Evolutionary conservation across 2,113 vertebrate species (phyloP).

Genomic region (Tenrec ecaudatus): DNA sequence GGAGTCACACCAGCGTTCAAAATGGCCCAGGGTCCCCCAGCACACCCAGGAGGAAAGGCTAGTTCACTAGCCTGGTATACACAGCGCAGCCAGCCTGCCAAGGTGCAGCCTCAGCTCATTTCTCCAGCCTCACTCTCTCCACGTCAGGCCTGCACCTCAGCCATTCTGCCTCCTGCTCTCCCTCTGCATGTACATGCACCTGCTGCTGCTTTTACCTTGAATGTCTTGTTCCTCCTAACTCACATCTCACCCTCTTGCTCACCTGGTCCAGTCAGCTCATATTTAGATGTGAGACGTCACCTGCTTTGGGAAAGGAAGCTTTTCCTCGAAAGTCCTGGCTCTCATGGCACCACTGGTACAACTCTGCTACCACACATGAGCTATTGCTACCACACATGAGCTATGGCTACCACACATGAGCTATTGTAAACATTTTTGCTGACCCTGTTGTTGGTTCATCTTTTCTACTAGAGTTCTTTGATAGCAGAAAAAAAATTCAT

Average conservation of each 20-base stretch:
- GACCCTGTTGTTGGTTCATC: background rate
- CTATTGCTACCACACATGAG: too few species aligned
- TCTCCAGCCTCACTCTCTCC: background rate
- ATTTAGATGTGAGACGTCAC: background rate
- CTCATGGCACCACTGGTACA: background rate
- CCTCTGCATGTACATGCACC: background rate
- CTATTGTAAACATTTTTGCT: background rate
- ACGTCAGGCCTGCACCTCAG: background rate
- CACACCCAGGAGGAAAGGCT: background rate
- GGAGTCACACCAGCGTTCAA: too few species aligned
- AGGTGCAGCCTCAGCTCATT: background rate
- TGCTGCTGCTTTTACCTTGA: background rate
- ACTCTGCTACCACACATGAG: background rate
- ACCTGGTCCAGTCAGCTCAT: background rate
- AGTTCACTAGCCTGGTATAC: background rate
- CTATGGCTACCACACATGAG: background rate
- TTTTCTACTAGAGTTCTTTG: background rate
- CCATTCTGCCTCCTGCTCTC: background rate
- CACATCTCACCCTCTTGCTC: background rate
- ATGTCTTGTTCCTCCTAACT: background rate
- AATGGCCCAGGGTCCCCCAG: background rate
- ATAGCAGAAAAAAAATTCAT: background rate
- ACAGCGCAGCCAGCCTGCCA: background rate
- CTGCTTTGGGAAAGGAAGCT: slow-evolving; percentile 6
- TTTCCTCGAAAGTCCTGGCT: background rate